Conservation (phyloP, 2,797 vertebrate species). For the Karalla daura region DNA sequence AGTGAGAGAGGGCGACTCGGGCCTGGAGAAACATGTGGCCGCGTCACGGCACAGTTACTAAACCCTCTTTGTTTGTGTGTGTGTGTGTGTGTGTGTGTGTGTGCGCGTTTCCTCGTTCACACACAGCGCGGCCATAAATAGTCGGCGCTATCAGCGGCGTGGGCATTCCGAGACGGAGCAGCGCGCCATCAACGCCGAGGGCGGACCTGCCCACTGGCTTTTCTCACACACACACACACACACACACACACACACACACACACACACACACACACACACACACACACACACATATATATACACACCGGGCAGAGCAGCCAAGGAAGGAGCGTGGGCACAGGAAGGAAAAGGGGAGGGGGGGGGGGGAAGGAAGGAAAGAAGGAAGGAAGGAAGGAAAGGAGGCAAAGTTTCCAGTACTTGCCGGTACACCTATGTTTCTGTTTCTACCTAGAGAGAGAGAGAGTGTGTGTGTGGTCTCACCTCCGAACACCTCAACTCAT, state of each 20-base stretch:
- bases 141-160: constrained; percentile 64
- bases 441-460: neutral
- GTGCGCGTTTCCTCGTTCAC: constrained; percentile 65
- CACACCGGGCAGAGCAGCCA: no score
- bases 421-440: neutral
- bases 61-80: constrained; percentile 26
- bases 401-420: neutral
- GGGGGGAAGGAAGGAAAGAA: neutral
- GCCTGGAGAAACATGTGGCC: constrained; percentile 24
- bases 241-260: no score
- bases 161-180: constrained; percentile 68
- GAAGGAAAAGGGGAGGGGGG: neutral
- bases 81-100: no score
- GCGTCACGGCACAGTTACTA: constrained; percentile 34
- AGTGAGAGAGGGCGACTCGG: neutral
- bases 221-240: constrained; percentile 63
- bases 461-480: neutral
- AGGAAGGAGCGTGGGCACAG: neutral
- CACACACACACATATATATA: no score
- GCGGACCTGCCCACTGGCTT: constrained; percentile 54
- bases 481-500: neutral
- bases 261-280: no score
- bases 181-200: constrained; percentile 54
- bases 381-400: neutral
- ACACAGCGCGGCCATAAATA: constrained; percentile 73